Percentiles rank a stretch among this genome's conserved stretches.
Conservation (phyloP, 1,140 invertebrate species). For the Drosophila nigrodunni region DNA sequence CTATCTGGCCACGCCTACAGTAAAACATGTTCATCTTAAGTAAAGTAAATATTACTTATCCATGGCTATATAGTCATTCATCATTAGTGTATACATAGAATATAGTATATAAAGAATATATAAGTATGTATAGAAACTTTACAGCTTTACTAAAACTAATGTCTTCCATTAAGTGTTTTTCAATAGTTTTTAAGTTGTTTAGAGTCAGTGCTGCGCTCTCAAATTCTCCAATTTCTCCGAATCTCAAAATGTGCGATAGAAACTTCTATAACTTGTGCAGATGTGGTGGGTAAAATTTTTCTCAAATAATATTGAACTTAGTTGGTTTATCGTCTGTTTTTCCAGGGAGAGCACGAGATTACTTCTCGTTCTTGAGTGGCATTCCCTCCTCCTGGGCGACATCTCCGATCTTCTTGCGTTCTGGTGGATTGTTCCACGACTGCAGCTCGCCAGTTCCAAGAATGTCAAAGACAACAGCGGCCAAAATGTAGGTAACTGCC, state of each 20-base stretch:
- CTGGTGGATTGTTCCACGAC: constrained; percentile 84
- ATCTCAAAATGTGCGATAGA: constrained; percentile 68
- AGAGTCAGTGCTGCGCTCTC: constrained; percentile 17
- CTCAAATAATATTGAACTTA: constrained; percentile 8
- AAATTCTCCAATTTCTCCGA: constrained; percentile 57
- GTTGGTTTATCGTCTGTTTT: background rate
- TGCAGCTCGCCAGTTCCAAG: constrained; percentile 91
- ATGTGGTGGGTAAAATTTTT: constrained; percentile 50
- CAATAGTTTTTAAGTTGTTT: constrained; percentile 13
- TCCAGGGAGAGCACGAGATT: constrained; percentile 1
- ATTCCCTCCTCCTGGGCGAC: constrained; percentile 76
- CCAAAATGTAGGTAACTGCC: constrained; percentile 89
- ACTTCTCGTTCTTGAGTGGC: constrained; percentile 77
- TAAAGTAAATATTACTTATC: constrained; percentile 81
- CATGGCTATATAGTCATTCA: constrained; percentile 62
- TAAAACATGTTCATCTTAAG: constrained; percentile 50
- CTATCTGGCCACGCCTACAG: constrained; percentile 27
- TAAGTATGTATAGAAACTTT: constrained; percentile 49
- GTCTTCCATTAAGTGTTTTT: constrained; percentile 62
- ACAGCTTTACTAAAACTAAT: constrained; percentile 66
- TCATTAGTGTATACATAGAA: constrained; percentile 34
- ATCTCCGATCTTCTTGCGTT: constrained; percentile 67
- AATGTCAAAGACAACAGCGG: constrained; percentile 88
- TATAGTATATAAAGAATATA: constrained; percentile 18
- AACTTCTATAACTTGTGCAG: constrained; percentile 78